phyloP scores from a whole-genome alignment of 2,888 invertebrate species.

The Cenopis cana region DNA sequence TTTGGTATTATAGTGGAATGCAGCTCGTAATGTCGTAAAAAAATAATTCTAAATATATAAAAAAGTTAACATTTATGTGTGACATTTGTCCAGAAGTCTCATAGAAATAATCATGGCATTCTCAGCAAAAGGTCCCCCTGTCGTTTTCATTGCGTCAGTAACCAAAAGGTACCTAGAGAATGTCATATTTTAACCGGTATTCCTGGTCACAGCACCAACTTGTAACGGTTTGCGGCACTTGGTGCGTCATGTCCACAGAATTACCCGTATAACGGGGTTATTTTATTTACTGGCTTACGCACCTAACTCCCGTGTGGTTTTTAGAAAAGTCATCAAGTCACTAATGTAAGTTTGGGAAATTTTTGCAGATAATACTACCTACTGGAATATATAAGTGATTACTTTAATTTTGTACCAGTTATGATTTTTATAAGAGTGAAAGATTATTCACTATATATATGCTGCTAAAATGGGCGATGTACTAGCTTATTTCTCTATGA shows the following conservation, averaged over 20 bases:
- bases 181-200: constrained; percentile 7
- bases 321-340: constrained; percentile 7
- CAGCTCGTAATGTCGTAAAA: neutral
- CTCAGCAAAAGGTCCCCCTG: no score
- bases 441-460: neutral
- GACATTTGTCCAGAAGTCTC: no score
- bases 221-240: constrained; percentile 14
- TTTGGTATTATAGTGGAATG: neutral
- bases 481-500: neutral
- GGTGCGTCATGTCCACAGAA: constrained; percentile 30
- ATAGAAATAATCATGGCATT: no score
- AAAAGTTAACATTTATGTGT: no score
- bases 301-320: constrained; percentile 29
- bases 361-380: neutral
- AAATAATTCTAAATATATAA: no score
- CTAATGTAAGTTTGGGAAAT: neutral
- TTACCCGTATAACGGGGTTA: constrained; percentile 36
- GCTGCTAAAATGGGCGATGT: neutral
- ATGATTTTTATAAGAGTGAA: constrained; percentile 9
- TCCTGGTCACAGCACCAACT: constrained; percentile 40
- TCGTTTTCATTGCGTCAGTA: no score
- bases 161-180: no score
- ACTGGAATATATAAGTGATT: neutral
- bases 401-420: constrained; percentile 5
- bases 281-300: constrained; percentile 33